Evolutionary conservation across 2,797 vertebrate genomes (phyloP).

Genomic region (Fistularia commersonii): DNA sequence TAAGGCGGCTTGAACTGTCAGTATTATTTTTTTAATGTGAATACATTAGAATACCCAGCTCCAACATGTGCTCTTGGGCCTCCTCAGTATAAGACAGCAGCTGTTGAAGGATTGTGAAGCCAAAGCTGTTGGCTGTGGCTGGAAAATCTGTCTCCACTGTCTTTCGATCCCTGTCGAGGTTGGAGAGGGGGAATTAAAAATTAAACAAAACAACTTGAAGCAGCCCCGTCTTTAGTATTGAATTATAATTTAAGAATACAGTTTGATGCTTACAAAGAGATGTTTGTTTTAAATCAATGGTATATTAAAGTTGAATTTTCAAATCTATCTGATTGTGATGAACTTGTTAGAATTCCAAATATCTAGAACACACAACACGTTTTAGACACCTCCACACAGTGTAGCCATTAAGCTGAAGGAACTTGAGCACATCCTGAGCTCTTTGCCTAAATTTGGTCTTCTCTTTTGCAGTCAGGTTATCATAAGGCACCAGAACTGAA

Average conservation of each 20-base stretch:
- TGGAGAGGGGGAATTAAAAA: slow-evolving; percentile 20
- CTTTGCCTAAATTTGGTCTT: slow-evolving; percentile 87
- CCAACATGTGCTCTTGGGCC: slow-evolving; percentile 85
- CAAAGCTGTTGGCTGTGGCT: slow-evolving; percentile 84
- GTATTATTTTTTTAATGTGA: not conserved
- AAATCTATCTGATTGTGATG: too few relatives aligned
- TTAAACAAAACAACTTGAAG: not conserved
- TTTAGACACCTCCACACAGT: slow-evolving; percentile 84
- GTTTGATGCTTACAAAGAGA: too few relatives aligned
- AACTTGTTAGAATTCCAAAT: too few relatives aligned
- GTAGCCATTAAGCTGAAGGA: slow-evolving; percentile 90
- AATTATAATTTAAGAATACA: too few relatives aligned
- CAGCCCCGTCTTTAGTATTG: too few relatives aligned
- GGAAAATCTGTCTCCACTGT: slow-evolving; percentile 83
- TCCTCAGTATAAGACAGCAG: slow-evolving; percentile 86
- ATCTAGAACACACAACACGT: not conserved
- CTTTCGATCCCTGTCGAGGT: slow-evolving; percentile 82
- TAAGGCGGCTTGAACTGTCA: too few relatives aligned
- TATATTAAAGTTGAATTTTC: too few relatives aligned
- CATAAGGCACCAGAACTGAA: slow-evolving; percentile 84
- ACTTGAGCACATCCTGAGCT: slow-evolving; percentile 92
- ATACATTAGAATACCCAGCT: slow-evolving; percentile 78
- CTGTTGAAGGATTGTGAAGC: slow-evolving; percentile 86
- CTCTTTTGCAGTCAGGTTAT: slow-evolving; percentile 86
- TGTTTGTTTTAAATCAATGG: too few relatives aligned